Evolutionary conservation across 2,888 invertebrate species (phyloP), one percentile per base, ranked within the genome.

Genomic region (Agrotis puta): DNA sequence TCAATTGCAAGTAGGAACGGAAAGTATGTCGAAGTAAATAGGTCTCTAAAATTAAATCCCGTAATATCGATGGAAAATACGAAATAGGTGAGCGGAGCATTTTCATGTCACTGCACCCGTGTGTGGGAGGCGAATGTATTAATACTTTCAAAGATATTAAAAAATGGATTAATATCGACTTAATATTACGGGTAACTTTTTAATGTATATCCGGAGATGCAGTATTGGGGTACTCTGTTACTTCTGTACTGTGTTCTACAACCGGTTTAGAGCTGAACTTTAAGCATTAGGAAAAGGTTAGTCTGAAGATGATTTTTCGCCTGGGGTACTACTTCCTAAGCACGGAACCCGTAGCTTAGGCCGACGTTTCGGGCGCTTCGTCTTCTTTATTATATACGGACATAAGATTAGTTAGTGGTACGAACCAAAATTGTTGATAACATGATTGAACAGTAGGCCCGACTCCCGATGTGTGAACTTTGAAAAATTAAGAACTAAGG

Each of bases 41-140:
- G 53, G 51, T 67, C 22, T 70, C 66, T 71, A 61, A 58, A 77
- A 83, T 71, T 74, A 63, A 64, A 70, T 84, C 79, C 77, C 79
- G 82, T 70, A 68, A 79, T 84, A 81, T 75, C 64, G 74, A 81
- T 64, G 78, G 56, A 43, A 78, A 72, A 74, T 62, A 62, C 61
- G 77, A 66, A 71, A 74, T 70, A 59, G 67, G 57, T 65, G 72
- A 71, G 67, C 57, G 43, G 22, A 72, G 50, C 7, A 67, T 81
- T 71, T 80, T 59, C 78, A 70, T 75, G 74, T 84, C 82, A 82
- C 78, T 78, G 82, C 74, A 47, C 56, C 22, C 71, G 59, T 58
- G 58, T 56, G 59, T 57, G 48, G 50, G 24, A 22, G 27, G 33
- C 51, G 66, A 43, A 68, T 74, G 59, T 72, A 82, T 64, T 78